Conservation (phyloP, 2,888 invertebrate genomes). For the Ennomos erosarius region DNA sequence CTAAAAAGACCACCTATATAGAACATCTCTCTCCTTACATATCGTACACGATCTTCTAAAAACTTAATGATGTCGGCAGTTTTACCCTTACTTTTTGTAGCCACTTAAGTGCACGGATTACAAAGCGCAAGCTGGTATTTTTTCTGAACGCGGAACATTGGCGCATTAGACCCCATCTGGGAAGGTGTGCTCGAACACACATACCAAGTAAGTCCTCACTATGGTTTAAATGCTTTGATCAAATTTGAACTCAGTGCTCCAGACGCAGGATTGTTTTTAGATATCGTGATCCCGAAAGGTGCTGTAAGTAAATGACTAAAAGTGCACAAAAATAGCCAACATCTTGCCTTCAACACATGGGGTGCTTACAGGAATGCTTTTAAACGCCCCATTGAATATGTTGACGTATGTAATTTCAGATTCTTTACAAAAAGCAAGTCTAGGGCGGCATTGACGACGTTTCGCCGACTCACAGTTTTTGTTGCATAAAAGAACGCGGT, state of each 20-base stretch:
- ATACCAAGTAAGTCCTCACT: slow-evolving; percentile 23
- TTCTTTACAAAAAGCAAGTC: slow-evolving; percentile 66
- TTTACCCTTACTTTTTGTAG: slow-evolving; percentile 27
- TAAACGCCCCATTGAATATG: slow-evolving; percentile 72
- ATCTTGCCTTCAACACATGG: slow-evolving; percentile 50
- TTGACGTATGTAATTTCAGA: slow-evolving; percentile 78
- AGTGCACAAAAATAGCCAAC: slow-evolving; percentile 54
- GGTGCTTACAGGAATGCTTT: slow-evolving; percentile 65
- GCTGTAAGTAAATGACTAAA: slow-evolving; percentile 34
- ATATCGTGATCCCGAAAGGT: slow-evolving; percentile 4
- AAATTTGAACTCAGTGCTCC: slow-evolving; percentile 11
- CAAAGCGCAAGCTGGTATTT: slow-evolving; percentile 25
- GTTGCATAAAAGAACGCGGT: slow-evolving; percentile 44
- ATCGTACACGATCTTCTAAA: slow-evolving; percentile 35
- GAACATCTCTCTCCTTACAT: slow-evolving; percentile 4
- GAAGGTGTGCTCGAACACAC: slow-evolving; percentile 40
- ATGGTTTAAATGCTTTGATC: not conserved
- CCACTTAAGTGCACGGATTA: slow-evolving; percentile 24
- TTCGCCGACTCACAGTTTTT: slow-evolving; percentile 47
- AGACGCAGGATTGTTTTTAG: slow-evolving; percentile 12
- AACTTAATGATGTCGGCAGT: slow-evolving; percentile 27
- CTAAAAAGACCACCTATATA: slow-evolving; percentile 16
- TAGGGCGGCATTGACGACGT: slow-evolving; percentile 49
- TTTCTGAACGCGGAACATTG: slow-evolving; percentile 52
- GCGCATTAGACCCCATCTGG: slow-evolving; percentile 55